Percentiles rank a stretch among this genome's conserved stretches.
Conservation (phyloP, 2,888 invertebrate genomes). For the Epistrophella euchroma region DNA sequence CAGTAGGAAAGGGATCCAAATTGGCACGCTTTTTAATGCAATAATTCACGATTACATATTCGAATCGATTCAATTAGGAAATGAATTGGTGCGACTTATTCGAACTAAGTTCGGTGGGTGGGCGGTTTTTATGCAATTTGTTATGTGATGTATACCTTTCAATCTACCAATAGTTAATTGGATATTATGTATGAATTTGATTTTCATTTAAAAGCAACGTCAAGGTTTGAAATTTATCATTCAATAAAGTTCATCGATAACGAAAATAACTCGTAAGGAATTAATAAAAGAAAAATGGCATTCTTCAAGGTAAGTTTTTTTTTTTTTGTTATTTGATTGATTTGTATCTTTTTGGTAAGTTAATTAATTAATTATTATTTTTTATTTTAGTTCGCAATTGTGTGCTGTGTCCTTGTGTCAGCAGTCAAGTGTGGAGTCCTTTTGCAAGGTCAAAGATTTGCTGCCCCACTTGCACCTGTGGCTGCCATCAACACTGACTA, state of each 20-base stretch:
- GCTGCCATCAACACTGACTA: slow-evolving; percentile 78
- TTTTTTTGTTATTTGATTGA: background rate
- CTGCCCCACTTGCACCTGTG: slow-evolving; percentile 76
- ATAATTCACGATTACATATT: slow-evolving; percentile 64
- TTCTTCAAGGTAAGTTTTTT: slow-evolving; percentile 57
- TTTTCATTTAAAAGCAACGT: slow-evolving; percentile 68
- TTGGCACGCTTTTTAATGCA: slow-evolving; percentile 72
- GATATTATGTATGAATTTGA: slow-evolving; percentile 40
- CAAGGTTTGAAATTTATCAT: slow-evolving; percentile 70
- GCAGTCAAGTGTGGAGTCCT: slow-evolving; percentile 75
- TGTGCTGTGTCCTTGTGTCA: slow-evolving; percentile 77
- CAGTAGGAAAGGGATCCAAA: slow-evolving; percentile 28
- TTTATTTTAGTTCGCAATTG: slow-evolving; percentile 75
- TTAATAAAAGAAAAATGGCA: slow-evolving; percentile 42
- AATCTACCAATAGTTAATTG: slow-evolving; percentile 6
- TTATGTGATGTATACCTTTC: slow-evolving; percentile 27
- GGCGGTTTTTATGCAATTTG: slow-evolving; percentile 45
- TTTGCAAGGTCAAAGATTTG: slow-evolving; percentile 79
- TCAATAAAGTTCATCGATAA: slow-evolving; percentile 61
- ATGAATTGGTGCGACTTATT: slow-evolving; percentile 43
- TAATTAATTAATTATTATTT: background rate
- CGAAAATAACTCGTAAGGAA: slow-evolving; percentile 37
- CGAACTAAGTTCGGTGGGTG: slow-evolving; percentile 30
- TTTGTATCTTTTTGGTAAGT: background rate
- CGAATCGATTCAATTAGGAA: slow-evolving; percentile 59